These are phyloP conservation scores for Phalacrocorax pelagicus DNA, from an alignment of 2,113 vertebrate species.

Conservation along the genomic window DNA sequence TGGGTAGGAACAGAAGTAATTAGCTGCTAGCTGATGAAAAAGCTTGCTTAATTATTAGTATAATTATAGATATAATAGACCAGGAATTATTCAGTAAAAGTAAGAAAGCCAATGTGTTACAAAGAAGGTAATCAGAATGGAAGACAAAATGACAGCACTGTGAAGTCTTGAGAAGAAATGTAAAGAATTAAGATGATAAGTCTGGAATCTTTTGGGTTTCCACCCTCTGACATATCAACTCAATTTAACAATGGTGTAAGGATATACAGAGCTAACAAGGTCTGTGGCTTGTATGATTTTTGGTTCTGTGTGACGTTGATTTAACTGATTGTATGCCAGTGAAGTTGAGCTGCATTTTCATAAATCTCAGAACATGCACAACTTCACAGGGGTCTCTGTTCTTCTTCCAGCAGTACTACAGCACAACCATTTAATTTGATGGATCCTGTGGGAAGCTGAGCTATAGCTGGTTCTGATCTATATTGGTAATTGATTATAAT, in stretches of 20 bases:
- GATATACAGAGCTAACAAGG: neutral
- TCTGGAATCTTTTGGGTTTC: slow-evolving; percentile 20
- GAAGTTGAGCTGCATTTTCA: neutral
- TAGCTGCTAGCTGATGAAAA: slow-evolving; percentile 68
- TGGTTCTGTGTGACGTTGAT: neutral
- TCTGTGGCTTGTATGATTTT: neutral
- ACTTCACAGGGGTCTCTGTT: neutral
- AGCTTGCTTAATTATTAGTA: slow-evolving; percentile 63
- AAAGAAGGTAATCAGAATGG: slow-evolving; percentile 38
- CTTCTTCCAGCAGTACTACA: neutral
- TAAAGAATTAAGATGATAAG: slow-evolving; percentile 43
- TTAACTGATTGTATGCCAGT: neutral
- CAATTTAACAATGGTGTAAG: neutral
- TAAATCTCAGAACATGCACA: neutral
- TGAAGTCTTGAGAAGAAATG: slow-evolving; percentile 5
- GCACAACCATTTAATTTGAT: neutral
- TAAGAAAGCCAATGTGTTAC: slow-evolving; percentile 43
- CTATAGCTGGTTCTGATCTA: neutral
- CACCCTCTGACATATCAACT: neutral
- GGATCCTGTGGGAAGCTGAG: neutral
- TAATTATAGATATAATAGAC: slow-evolving; percentile 65
- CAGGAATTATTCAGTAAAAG: slow-evolving; percentile 63
- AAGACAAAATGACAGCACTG: slow-evolving; percentile 4
- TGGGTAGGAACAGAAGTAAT: slow-evolving; percentile 61
- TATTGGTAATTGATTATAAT: slow-evolving; percentile 31